These are phyloP conservation scores for Lophura swinhoii DNA, from an alignment of 2,797 vertebrate genomes.

Conservation along the genomic window DNA sequence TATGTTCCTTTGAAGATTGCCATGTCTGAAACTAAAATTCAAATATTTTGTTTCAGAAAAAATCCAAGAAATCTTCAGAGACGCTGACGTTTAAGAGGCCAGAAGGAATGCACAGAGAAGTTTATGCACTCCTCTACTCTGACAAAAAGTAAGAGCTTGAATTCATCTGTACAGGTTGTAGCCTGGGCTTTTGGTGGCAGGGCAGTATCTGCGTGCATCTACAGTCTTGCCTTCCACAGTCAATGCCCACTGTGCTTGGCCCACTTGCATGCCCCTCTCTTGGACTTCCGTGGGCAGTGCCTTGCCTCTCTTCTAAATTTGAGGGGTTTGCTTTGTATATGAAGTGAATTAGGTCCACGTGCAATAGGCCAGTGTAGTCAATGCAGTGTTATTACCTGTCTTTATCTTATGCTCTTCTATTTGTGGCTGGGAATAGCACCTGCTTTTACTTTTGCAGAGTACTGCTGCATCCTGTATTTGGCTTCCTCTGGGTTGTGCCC, in stretches of 20 bases:
- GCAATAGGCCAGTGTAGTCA: neutral
- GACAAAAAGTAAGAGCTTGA: conserved; percentile 83
- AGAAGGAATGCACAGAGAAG: conserved; percentile 98
- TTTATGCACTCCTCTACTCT: conserved; percentile 97
- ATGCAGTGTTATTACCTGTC: neutral
- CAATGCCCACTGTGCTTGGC: neutral
- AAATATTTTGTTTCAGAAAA: conserved; percentile 87
- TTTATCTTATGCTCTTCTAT: neutral
- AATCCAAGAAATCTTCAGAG: conserved; percentile 94
- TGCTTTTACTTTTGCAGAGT: neutral
- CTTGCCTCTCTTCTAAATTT: neutral
- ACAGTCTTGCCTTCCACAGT: rapidly evolving
- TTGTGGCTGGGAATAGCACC: neutral
- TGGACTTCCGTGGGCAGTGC: neutral
- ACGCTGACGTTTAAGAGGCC: conserved; percentile 97
- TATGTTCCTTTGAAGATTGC: neutral
- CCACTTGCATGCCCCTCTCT: neutral
- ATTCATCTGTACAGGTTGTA: neutral
- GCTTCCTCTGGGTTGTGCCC: neutral
- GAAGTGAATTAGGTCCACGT: neutral
- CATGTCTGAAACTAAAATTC: neutral
- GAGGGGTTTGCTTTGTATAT: neutral
- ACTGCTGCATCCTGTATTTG: neutral
- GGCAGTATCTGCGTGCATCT: neutral
- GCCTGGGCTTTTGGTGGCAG: neutral